Evolutionary conservation across 92 coral and sea anemone genomes (phyloP).

Genomic region (Diadumene lineata): DNA sequence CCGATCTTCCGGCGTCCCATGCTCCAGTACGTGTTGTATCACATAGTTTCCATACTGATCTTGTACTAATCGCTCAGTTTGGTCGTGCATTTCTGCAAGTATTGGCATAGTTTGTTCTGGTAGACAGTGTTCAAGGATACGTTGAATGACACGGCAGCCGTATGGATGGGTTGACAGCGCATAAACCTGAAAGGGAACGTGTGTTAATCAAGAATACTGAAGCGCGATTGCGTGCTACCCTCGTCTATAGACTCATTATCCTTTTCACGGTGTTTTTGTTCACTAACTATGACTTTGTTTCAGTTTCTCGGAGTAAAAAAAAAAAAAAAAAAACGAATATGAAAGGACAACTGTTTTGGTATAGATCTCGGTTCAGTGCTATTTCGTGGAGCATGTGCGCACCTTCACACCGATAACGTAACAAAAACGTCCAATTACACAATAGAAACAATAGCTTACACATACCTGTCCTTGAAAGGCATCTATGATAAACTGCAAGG

Average conservation of each 20-base stretch:
- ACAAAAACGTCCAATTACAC: neutral
- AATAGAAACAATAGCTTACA: no score
- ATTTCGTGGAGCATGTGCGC: no score
- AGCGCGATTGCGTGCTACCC: no score
- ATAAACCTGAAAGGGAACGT: conserved; percentile 69
- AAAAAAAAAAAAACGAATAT: no score
- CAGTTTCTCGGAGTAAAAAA: no score
- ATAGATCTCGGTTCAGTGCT: no score
- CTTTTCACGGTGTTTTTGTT: no score
- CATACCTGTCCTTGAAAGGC: conserved; percentile 98
- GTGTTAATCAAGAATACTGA: no score
- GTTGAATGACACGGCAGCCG: conserved; percentile 97
- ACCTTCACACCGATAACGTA: neutral
- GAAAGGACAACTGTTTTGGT: no score
- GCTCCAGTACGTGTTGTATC: conserved; percentile 96
- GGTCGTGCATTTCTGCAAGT: conserved; percentile 85
- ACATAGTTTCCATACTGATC: conserved; percentile 99
- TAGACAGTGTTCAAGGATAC: conserved; percentile 94
- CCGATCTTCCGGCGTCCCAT: conserved; percentile 94
- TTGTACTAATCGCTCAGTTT: conserved; percentile 93
- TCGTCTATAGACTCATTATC: no score
- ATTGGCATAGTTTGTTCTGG: conserved; percentile 88
- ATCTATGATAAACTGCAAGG: conserved; percentile 91
- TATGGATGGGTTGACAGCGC: conserved; percentile 97
- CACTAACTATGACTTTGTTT: no score